Conservation (phyloP, 30 jellyfish, hydroid and myxozoan genomes). For the Turritopsis rubra region DNA sequence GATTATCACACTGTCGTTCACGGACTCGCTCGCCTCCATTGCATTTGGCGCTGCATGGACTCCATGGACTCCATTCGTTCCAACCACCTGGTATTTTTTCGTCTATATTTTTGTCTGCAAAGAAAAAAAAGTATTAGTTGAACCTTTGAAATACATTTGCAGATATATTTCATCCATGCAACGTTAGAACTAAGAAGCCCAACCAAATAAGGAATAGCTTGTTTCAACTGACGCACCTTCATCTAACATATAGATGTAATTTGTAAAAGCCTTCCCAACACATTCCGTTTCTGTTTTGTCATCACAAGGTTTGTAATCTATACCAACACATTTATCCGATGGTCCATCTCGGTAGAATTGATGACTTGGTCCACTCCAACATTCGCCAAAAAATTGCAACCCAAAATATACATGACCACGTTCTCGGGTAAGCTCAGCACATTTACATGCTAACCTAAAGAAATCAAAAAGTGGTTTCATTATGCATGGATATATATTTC, state of each 20-base stretch:
- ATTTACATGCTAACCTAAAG: slow-evolving; percentile 68
- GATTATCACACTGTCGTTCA: slow-evolving; percentile 55
- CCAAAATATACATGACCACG: slow-evolving; percentile 60
- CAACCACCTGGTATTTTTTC: slow-evolving; percentile 52
- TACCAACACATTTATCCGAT: slow-evolving; percentile 57
- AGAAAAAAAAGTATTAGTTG: no score
- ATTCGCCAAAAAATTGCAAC: slow-evolving; percentile 80
- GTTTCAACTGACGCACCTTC: slow-evolving; percentile 7
- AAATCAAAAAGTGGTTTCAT: neutral
- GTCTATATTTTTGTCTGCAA: neutral
- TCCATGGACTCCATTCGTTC: slow-evolving; percentile 55
- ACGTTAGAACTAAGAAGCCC: neutral
- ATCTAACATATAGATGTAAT: slow-evolving; percentile 45
- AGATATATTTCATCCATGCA: no score
- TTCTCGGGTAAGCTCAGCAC: slow-evolving; percentile 54
- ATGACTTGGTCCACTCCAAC: slow-evolving; percentile 69
- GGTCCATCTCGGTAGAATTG: slow-evolving; percentile 49
- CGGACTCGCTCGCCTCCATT: slow-evolving; percentile 57
- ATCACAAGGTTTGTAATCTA: slow-evolving; percentile 54
- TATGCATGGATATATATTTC: neutral
- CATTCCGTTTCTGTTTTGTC: slow-evolving; percentile 68
- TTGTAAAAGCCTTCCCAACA: slow-evolving; percentile 60
- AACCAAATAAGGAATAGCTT: no score
- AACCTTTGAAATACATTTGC: no score
- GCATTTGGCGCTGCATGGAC: slow-evolving; percentile 52